phyloP scores from a whole-genome alignment of 1,140 invertebrate genomes.

The Atta colombica region DNA sequence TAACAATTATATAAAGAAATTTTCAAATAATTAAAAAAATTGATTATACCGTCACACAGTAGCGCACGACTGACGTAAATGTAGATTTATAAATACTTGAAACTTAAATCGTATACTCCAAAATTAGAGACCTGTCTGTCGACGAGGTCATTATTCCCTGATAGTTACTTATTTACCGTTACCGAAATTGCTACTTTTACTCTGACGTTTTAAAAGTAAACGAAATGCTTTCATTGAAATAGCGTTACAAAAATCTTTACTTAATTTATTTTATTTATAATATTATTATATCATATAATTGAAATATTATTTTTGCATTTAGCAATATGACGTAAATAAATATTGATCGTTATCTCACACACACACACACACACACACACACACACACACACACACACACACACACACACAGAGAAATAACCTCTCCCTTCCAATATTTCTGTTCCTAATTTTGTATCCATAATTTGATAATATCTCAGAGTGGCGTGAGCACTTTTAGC shows the following conservation, averaged over 20 bases:
- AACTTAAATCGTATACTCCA: conserved; percentile 29
- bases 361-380: too few relatives aligned
- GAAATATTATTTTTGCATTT: not conserved
- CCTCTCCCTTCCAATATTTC: not conserved
- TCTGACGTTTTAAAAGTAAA: not conserved
- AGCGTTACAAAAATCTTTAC: too few relatives aligned
- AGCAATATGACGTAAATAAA: not conserved
- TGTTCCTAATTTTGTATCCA: not conserved
- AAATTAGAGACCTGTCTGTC: conserved; percentile 44
- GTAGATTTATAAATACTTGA: conserved; percentile 45
- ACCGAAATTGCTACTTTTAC: conserved; percentile 16
- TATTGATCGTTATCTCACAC: too few relatives aligned
- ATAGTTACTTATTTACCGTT: conserved; percentile 6
- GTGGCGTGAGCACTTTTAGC: not conserved
- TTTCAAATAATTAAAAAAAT: conserved; percentile 9
- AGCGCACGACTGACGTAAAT: conserved; percentile 35
- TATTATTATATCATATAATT: not conserved
- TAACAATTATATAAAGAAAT: not conserved
- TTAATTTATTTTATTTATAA: not conserved
- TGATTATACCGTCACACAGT: not conserved
- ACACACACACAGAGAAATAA: not conserved
- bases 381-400: too few relatives aligned
- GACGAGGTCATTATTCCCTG: conserved; percentile 24
- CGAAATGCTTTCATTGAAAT: not conserved
- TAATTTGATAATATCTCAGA: conserved; percentile 6